These are phyloP conservation scores for Melinaea menophilus DNA, from an alignment of 2,888 invertebrate species.

Conservation along the genomic window DNA sequence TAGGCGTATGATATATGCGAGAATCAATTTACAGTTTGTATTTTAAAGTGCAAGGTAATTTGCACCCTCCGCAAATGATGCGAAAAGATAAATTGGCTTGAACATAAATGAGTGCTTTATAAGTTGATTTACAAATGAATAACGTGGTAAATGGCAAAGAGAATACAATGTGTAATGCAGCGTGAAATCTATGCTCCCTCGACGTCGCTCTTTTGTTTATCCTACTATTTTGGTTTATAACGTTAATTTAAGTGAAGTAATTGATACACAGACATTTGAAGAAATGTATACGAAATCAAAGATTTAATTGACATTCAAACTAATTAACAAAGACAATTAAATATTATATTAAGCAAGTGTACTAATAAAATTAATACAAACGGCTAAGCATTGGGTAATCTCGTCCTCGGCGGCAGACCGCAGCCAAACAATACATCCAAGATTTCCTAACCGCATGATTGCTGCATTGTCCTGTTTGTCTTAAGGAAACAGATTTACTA, in stretches of 20 bases:
- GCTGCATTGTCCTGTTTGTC: constrained; percentile 19
- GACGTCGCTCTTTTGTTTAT: background rate
- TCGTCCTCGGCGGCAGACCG: background rate
- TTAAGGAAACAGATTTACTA: background rate
- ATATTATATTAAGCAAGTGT: too few species aligned
- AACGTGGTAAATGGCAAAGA: constrained; percentile 33
- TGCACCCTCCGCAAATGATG: constrained; percentile 19
- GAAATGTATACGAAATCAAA: too few species aligned
- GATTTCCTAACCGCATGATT: constrained; percentile 24
- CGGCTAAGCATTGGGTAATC: too few species aligned
- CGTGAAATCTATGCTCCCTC: constrained; percentile 44
- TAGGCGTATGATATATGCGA: constrained; percentile 41
- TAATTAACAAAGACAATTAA: too few species aligned
- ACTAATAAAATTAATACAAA: too few species aligned
- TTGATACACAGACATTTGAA: too few species aligned
- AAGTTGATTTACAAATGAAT: constrained; percentile 40
- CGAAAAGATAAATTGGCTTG: constrained; percentile 37
- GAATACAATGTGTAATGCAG: constrained; percentile 40
- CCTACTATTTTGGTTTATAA: background rate
- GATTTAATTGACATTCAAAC: too few species aligned
- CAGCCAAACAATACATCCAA: constrained; percentile 17
- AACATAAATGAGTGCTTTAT: constrained; percentile 16
- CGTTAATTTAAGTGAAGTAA: too few species aligned
- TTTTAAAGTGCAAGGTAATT: constrained; percentile 42
- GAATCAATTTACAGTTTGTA: constrained; percentile 46